Conservation (phyloP, 2,888 invertebrate species). For the Drosophila diplacantha region DNA sequence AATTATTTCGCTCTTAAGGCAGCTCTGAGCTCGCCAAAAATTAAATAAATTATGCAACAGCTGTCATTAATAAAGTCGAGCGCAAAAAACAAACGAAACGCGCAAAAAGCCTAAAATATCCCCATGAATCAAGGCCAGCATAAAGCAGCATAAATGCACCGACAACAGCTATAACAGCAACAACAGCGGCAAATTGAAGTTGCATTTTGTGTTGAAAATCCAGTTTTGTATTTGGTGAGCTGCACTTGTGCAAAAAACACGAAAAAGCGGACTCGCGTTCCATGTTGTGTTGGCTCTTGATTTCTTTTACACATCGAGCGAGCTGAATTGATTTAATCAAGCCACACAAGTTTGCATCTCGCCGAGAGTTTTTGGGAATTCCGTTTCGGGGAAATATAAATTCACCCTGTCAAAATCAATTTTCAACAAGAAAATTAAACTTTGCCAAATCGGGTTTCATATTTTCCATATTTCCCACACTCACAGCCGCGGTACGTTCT, state of each 20-base stretch:
- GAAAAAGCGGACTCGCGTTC: conserved; percentile 12
- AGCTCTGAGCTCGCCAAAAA: conserved; percentile 50
- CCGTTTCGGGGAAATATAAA: conserved; percentile 40
- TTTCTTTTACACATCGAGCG: conserved; percentile 33
- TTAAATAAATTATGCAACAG: conserved; percentile 71
- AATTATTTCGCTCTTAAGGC: conserved; percentile 55
- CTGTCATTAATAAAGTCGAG: conserved; percentile 70
- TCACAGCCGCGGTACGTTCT: conserved; percentile 10
- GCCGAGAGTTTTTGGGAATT: conserved; percentile 15
- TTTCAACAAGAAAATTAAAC: conserved; percentile 32
- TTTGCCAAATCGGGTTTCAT: conserved; percentile 37
- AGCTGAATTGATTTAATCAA: conserved; percentile 35
- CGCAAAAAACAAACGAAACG: conserved; percentile 37
- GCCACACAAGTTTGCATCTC: conserved; percentile 34
- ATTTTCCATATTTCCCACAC: conserved; percentile 45
- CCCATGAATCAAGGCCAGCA: conserved; percentile 69
- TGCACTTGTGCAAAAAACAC: conserved; percentile 58
- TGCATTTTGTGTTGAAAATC: conserved; percentile 69
- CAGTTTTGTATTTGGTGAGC: conserved; percentile 68
- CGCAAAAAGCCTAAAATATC: conserved; percentile 53
- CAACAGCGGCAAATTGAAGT: conserved; percentile 55
- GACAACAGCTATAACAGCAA: conserved; percentile 27
- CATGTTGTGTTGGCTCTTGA: conserved; percentile 17
- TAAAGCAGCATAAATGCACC: conserved; percentile 63
- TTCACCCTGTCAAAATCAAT: conserved; percentile 50